Percentiles rank a stretch among this genome's conserved stretches.
Evolutionary conservation across 2,888 invertebrate species (phyloP).

Genomic region (Steinernema scapterisci): DNA sequence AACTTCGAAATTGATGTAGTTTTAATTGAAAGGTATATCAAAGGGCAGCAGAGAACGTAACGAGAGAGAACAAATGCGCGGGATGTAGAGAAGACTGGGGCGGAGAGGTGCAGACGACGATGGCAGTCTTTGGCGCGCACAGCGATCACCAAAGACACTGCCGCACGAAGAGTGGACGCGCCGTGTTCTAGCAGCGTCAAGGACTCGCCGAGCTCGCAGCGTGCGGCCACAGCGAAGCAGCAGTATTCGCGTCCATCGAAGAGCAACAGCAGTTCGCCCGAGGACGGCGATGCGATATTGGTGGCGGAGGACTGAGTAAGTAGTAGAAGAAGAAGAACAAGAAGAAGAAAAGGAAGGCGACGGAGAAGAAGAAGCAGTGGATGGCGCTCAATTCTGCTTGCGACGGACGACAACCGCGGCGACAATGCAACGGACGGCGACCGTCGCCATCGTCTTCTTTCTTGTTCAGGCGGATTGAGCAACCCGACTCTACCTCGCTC

Average conservation of each 20-base stretch:
- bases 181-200: constrained; percentile 22
- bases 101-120: constrained; percentile 29
- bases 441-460: background rate
- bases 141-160: constrained; percentile 22
- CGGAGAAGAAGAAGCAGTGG: constrained; percentile 5
- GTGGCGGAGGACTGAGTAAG: constrained; percentile 31
- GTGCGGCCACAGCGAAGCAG: constrained; percentile 27
- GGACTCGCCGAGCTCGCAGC: constrained; percentile 29
- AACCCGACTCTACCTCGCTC: background rate
- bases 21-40: constrained; percentile 30
- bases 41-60: constrained; percentile 1
- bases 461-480: constrained; percentile 4
- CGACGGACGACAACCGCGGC: constrained; percentile 7
- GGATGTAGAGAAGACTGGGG: constrained; percentile 18
- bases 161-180: constrained; percentile 29
- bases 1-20: constrained; percentile 8
- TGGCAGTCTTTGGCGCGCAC: constrained; percentile 22
- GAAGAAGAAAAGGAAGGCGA: background rate
- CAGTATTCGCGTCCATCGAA: constrained; percentile 11
- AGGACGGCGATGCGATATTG: constrained; percentile 25
- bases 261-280: constrained; percentile 26
- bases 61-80: constrained; percentile 25
- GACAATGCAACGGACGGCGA: constrained; percentile 1
- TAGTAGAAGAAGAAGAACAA: constrained; percentile 24
- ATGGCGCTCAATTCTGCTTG: background rate